Base-by-base conservation (phyloP, 2,888 invertebrate species). In the Drosophila lacicola region DNA sequence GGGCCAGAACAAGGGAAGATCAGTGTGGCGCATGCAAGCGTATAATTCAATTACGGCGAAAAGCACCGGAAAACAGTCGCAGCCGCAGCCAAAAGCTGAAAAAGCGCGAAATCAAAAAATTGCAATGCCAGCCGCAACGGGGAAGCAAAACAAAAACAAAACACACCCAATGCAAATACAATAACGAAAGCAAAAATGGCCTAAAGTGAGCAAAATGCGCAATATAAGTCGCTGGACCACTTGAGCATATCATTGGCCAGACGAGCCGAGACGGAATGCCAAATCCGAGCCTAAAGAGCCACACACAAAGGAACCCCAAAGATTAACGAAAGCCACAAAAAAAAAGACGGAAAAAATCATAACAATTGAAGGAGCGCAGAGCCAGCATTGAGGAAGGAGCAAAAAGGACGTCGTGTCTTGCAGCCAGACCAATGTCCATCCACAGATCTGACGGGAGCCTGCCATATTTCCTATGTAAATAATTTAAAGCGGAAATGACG, bases 401-500 rank as follows among this genome's bases (percentile, higher is more conserved):
- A 44, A 13, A 56, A n/a, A 29, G 50, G 42, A 45, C 51, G 5
- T n/a, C 51, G 25, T 39, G 14, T 11, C 9, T 19, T 37, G n/a
- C 39, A n/a, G 46, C 2, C 50, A 33, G 29, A 33, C 37, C 29
- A 14, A 10, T 19, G 34, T 53, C 42, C 42, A 33, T 44, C 13
- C 19, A 14, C 21, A 41, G n/a, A 21, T 21, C 25, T 49, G 13
- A 64, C 68, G 62, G 78, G 68, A 68, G 82, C 73, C 76, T 67
- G 74, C 71, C 77, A 70, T 73, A 68, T 80, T 86, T 72, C 58
- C 73, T 84, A 74, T 76, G 85, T 78, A 89, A 89, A 90, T 81
- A 86, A 81, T 86, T 83, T 80, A 79, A 73, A 78, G 71, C 78
- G 78, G 81, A 88, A 88, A 82, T 79, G 84, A 85, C 76, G 83